Base-by-base conservation (phyloP, 2,113 vertebrate genomes). In the Azemiops feae region DNA sequence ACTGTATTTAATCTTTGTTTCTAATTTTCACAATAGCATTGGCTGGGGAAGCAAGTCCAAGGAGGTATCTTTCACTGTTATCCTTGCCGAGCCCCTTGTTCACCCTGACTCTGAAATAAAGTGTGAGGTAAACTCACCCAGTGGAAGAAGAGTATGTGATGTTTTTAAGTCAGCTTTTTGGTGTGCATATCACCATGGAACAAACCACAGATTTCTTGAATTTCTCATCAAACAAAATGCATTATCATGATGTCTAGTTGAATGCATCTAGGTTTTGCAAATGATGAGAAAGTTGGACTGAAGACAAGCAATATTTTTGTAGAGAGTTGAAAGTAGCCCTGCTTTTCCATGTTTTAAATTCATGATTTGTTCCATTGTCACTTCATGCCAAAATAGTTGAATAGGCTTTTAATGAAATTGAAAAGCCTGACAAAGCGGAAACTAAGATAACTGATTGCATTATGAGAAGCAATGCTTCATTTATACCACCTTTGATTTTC, bases 151-250 rank as follows among this genome's bases (percentile, higher is more conserved):
- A 95, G 58, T 90, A 94, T 94, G 69, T 69, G 91, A 89, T 94
- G 93, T 91, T 95, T 96, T 94, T 85, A 93, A 94, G 95, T 69
- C 52, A 88, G 43, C 30, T 20, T 90, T 87, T 93, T 91, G 5
- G 93, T 11, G 89, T 93, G 90, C 88, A 52, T 91, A 12, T 91
- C 95, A 94, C 93, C 95, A 96, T 93, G 89, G 86, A 95, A 93
- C 93, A 91, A 93, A 94, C 87, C 94, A 93, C 95, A 91, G 95
- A 57, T 91, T 96, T 22, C 92, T 93, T 96, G 94, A 94, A 92
- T 95, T 96, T 96, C 94, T 96, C 94, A 96, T 96, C 94, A 97
- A 96, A 96, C 93, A 94, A 95, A 5, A 93, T 95, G 91, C 54
- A 94, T 93, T 30, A 1, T 94, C 92, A 93, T 92, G 93, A 92